Evolutionary conservation across 2,797 vertebrate genomes (phyloP), one percentile per base, ranked within the genome.

Genomic region (Pelochelys cantorii): DNA sequence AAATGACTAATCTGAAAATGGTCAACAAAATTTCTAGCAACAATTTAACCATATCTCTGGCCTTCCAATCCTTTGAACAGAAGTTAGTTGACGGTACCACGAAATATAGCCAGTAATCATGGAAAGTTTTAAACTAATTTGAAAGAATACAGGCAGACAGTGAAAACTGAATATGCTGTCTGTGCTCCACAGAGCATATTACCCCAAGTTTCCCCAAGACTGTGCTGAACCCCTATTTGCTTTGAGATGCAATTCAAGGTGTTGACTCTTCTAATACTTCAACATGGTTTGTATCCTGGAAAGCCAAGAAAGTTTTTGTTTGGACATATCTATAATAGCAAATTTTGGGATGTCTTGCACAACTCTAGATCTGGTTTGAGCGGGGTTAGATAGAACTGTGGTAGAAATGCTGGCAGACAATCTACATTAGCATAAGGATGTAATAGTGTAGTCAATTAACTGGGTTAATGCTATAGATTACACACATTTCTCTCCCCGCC

Each of bases 11-110:
- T 85, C 74, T 81, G 87, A 93, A 87, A 94, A 96, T 95, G 95
- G 93, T 95, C 94, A 96, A 86, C 80, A 86, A 93, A 91, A 96
- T 90, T 95, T 96, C 91, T 93, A 97, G 92, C 95, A 96, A 95
- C 74, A 92, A 79, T 91, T 96, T 96, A 94, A 97, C 93, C 95
- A 93, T 15, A 54, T 12, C 53, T 54, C 53, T 82, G 88, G 93
- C 95, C 20, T 37, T 71, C n/a, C 68, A 71, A 71, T 37, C 94
- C 93, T 81, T 80, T 88, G 94, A 96, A 62, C 92, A 95, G 94
- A 94, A 95, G 81, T 93, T 27, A 86, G 85, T 83, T 48, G 42
- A 48, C 8, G 94, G 92, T 86, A 90, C 93, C 91, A 93, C 89
- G 91, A 62, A 94, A 87, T 42, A 90, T 1, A 96, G 90, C 86